phyloP scores from a whole-genome alignment of 2,113 vertebrate genomes.

The Ammodytes marinus region DNA sequence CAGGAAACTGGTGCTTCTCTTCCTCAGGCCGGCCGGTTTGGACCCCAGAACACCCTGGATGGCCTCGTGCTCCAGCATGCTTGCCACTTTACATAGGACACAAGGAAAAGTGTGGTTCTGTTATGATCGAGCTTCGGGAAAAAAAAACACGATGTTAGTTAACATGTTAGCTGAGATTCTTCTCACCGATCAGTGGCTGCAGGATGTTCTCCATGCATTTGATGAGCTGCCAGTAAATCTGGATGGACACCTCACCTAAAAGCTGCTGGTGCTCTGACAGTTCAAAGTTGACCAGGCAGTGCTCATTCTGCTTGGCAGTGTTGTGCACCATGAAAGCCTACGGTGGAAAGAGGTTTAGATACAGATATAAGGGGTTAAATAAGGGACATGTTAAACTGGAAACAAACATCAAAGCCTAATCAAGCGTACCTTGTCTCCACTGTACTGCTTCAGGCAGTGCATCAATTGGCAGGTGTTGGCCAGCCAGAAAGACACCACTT shows the following conservation, averaged over 20 bases:
- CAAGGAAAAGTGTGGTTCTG: background rate
- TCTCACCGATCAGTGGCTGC: slow-evolving; percentile 94
- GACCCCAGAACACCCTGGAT: slow-evolving; percentile 94
- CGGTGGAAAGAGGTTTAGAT: background rate
- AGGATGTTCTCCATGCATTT: slow-evolving; percentile 91
- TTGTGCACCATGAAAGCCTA: slow-evolving; percentile 90
- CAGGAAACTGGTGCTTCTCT: slow-evolving; percentile 90
- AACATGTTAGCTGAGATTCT: background rate
- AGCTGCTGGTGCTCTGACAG: slow-evolving; percentile 95
- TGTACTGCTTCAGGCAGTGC: slow-evolving; percentile 97
- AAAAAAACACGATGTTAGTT: background rate
- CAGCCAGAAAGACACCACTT: slow-evolving; percentile 96
- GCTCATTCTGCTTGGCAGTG: slow-evolving; percentile 93
- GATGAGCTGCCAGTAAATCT: slow-evolving; percentile 96
- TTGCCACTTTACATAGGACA: slow-evolving; percentile 85
- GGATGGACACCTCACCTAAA: slow-evolving; percentile 93
- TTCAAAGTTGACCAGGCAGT: slow-evolving; percentile 96
- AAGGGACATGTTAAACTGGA: background rate
- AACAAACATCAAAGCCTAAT: background rate
- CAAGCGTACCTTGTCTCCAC: slow-evolving; percentile 91
- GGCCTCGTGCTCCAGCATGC: slow-evolving; percentile 96
- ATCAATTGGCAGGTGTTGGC: slow-evolving; percentile 94
- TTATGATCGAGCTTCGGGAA: background rate
- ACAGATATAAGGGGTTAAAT: slow-evolving; percentile 10
- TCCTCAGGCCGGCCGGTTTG: slow-evolving; percentile 94